Base-by-base conservation (phyloP, 2,888 invertebrate genomes). In the Microdon myrmicae region DNA sequence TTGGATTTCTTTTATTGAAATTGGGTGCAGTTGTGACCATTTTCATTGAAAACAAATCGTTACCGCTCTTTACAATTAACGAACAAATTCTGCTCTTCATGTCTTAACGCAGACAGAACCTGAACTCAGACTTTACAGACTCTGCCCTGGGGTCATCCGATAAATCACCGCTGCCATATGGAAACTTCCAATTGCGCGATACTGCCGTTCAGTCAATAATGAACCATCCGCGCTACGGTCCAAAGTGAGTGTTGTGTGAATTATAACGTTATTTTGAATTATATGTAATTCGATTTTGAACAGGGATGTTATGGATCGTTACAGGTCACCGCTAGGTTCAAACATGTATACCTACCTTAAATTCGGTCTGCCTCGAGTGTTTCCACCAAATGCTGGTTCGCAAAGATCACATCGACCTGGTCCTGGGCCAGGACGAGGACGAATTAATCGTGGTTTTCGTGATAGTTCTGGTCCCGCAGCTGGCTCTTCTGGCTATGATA, bases 311-410 rank as follows among this genome's bases (percentile, higher is more conserved):
- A 17, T 1, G 34, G 29, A 13, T 38, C 9, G 10, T 45, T 41
- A n/a, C 75, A 90, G 90, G 79, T 90, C 91, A 51, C 92, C 93
- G 0, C 82, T 94, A 58, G 93, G 93, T 29, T 90, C 91, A 29
- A 94, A 94, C 76, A 94, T 94, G 86, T 94, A 94, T 80, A 93
- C 95, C 13, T 96, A 96, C 80, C 83, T 96, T 67, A 94, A 95
- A 80, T 96, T 95, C 74, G 96, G 96, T 0, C 82, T 96, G 47
- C 96, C 96, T 1, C 84, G 96, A 44, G 95, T 95, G 2, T 89
- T 94, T 74, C 94, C 94, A 19, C 94, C 94, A 6, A 89, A 89
- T 73, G 87, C 88, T 69, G 87, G 87, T 71, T 88, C 88, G 2
- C 86, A 88, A 72, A 81, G 88, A 23, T 87, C 88, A 6, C 87